phyloP scores from a whole-genome alignment of 2,797 vertebrate species.

The Fringilla coelebs region DNA sequence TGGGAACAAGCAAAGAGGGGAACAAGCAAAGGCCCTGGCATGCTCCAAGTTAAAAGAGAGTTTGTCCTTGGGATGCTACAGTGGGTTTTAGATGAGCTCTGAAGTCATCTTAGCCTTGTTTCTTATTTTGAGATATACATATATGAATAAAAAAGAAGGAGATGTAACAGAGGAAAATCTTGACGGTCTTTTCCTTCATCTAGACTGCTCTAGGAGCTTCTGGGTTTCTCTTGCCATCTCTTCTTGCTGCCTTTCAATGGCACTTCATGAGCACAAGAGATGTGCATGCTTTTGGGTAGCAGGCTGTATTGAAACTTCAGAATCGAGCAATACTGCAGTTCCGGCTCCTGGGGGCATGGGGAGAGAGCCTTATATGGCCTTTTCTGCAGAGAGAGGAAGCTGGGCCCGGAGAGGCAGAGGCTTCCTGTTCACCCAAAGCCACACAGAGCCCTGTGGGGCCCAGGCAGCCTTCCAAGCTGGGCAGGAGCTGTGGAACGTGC shows the following conservation, averaged over 20 bases:
- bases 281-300: background rate
- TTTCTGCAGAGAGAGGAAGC: conserved; percentile 69
- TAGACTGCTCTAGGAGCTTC: background rate
- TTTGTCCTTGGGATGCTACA: background rate
- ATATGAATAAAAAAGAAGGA: background rate
- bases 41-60: background rate
- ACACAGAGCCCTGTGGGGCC: background rate
- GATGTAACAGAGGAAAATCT: background rate
- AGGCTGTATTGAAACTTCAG: conserved; percentile 36
- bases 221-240: background rate
- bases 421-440: conserved; percentile 72
- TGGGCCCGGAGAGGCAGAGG: conserved; percentile 1
- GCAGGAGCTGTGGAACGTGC: background rate
- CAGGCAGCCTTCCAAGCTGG: background rate
- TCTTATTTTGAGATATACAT: background rate
- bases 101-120: background rate
- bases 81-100: background rate
- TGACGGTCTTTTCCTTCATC: background rate
- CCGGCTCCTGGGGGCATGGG: background rate
- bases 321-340: conserved; percentile 2
- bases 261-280: background rate
- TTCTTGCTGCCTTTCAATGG: background rate
- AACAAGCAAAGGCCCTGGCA: background rate
- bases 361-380: conserved; percentile 72
- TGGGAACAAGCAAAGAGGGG: background rate